phyloP scores from a whole-genome alignment of 2,888 invertebrate genomes.

The Drosophila buzzatii region DNA sequence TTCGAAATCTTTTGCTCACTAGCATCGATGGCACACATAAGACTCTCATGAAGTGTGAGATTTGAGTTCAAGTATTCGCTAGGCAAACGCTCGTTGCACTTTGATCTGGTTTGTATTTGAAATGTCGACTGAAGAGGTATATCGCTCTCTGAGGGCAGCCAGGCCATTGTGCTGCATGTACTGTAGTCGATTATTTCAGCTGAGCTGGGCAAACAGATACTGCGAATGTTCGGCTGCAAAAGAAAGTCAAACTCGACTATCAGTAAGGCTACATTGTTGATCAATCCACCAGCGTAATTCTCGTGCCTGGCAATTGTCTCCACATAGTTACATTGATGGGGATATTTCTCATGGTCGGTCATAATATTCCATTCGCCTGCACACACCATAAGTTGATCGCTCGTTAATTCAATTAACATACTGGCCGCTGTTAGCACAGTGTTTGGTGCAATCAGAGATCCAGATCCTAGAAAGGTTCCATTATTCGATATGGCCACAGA shows the following conservation, averaged over 20 bases:
- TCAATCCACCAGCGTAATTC: not conserved
- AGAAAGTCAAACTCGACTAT: not conserved
- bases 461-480: not conserved
- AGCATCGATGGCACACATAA: slow-evolving; percentile 17
- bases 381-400: not conserved
- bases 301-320: slow-evolving; percentile 6
- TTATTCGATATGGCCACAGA: slow-evolving; percentile 10
- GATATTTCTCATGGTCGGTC: not conserved
- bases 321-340: not conserved
- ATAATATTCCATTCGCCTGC: slow-evolving; percentile 44
- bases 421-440: slow-evolving; percentile 32
- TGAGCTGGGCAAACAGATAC: slow-evolving; percentile 34
- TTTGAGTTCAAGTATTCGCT: not conserved
- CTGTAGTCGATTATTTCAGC: slow-evolving; percentile 1
- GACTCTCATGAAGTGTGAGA: not conserved
- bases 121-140: not conserved
- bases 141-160: not conserved
- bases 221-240: slow-evolving; percentile 26
- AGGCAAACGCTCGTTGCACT: slow-evolving; percentile 15
- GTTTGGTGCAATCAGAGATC: slow-evolving; percentile 35
- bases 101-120: not conserved
- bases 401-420: not conserved
- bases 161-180: slow-evolving; percentile 22
- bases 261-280: slow-evolving; percentile 28
- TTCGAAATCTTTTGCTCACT: not conserved